phyloP scores from a whole-genome alignment of 2,797 vertebrate species.

The Pelochelys cantorii region DNA sequence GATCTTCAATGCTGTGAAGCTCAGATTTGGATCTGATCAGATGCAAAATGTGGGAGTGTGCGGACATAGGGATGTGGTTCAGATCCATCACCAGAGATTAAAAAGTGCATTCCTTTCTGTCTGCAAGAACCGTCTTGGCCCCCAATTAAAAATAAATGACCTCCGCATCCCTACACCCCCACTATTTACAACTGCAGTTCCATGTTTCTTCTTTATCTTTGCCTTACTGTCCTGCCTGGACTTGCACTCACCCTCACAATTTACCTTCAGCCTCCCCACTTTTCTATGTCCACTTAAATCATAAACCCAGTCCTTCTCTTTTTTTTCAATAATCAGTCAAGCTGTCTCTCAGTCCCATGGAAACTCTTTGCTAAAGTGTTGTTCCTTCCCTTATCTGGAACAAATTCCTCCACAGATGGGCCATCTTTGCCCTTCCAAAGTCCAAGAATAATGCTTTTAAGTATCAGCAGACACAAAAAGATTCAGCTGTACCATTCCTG shows the following conservation, averaged over 20 bases:
- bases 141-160: neutral
- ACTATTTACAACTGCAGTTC: neutral
- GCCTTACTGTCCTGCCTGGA: conserved; percentile 1
- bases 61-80: neutral
- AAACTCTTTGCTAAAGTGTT: conserved; percentile 74
- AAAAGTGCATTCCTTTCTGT: neutral
- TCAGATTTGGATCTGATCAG: neutral
- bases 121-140: accelerated
- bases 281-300: neutral
- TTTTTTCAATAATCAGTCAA: conserved; percentile 72
- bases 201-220: neutral
- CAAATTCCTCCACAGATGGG: conserved; percentile 79
- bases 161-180: neutral
- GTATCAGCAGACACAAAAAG: conserved; percentile 80
- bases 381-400: conserved; percentile 78
- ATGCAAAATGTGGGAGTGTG: neutral
- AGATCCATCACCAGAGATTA: neutral
- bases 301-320: neutral
- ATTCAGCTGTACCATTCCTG: conserved; percentile 80
- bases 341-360: conserved; percentile 71
- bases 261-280: neutral
- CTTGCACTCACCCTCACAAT: neutral
- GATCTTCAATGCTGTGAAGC: conserved; percentile 11
- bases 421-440: conserved; percentile 77
- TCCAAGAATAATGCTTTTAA: conserved; percentile 83